Conservation (phyloP, 2,797 vertebrate species). For the Taenioides sp. region DNA sequence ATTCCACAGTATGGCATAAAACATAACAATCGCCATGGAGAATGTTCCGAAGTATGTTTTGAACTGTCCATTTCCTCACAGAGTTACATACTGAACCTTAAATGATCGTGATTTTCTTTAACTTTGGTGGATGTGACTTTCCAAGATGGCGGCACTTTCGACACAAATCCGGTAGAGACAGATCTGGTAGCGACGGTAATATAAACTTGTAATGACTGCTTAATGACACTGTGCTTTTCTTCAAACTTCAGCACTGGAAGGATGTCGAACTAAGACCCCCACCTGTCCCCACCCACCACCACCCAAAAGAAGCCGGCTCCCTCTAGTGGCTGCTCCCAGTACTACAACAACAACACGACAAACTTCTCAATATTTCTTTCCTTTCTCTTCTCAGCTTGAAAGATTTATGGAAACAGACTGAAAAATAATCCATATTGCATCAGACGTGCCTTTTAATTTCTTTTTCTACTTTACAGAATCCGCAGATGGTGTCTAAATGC, state of each 20-base stretch:
- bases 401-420: slow-evolving; percentile 63
- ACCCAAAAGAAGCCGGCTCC: slow-evolving; percentile 43
- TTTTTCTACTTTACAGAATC: slow-evolving; percentile 79
- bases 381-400: slow-evolving; percentile 41
- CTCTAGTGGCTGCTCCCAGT: slow-evolving; percentile 48
- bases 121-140: background rate
- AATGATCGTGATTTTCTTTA: no score
- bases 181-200: background rate
- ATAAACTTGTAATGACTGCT: background rate
- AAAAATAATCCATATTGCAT: slow-evolving; percentile 76
- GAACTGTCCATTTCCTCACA: no score
- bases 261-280: background rate
- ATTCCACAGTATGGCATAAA: no score
- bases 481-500: slow-evolving; percentile 77
- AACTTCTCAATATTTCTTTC: slow-evolving; percentile 40
- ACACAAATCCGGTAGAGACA: background rate
- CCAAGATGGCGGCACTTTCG: slow-evolving; percentile 8
- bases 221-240: slow-evolving; percentile 66
- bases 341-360: slow-evolving; percentile 48
- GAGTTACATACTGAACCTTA: no score
- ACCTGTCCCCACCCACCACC: slow-evolving; percentile 4
- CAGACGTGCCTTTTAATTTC: slow-evolving; percentile 94
- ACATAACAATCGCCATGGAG: no score
- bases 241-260: slow-evolving; percentile 29
- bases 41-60: no score